Evolutionary conservation across 1,140 invertebrate species (phyloP), one percentile per base, ranked within the genome.

Genomic region (Bemisia tabaci): DNA sequence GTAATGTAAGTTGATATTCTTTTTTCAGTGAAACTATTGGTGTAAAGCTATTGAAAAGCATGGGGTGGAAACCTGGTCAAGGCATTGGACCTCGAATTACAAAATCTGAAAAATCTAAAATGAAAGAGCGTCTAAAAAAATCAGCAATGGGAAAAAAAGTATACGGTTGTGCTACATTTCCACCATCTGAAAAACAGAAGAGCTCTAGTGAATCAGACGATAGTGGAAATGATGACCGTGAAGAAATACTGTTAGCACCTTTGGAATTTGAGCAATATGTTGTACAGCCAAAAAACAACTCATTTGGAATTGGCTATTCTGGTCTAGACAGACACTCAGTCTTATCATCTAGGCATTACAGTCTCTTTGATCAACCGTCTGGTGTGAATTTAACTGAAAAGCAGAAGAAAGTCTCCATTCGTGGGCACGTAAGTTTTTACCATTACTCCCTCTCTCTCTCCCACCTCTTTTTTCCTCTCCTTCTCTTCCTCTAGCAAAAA

Each of bases 61-160:
- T 94, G 86, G 92, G 89, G 27, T 95, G 95, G 91, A 87, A 87
- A 74, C 88, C 88, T 27, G 94, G 94, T 0, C 91, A 95, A 77
- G 94, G 94, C 1, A 81, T 95, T n/a, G 94, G 94, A 1, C 88
- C 89, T 5, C 78, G 84, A 64, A 71, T 87, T 62, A 86, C 82
- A 9, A 81, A 77, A 24, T 75, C 72, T 26, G 83, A 87, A 69
- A 89, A 87, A 75, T 77, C 79, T 66, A 72, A 73, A 25, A 59
- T 71, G 48, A 66, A 70, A 59, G 77, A 76, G 27, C 74, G 74
- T 65, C 72, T 79, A 22, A 78, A 77, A 68, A 75, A 80, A 48
- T 39, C 63, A 69, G 64, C 24, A 12, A 17, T 17, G 33, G 25
- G 26, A 63, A n/a, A 65, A 70, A 85, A 85, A 76, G 76, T 86